phyloP scores from a whole-genome alignment of 2,797 vertebrate species.

The Sarcophilus harrisii region DNA sequence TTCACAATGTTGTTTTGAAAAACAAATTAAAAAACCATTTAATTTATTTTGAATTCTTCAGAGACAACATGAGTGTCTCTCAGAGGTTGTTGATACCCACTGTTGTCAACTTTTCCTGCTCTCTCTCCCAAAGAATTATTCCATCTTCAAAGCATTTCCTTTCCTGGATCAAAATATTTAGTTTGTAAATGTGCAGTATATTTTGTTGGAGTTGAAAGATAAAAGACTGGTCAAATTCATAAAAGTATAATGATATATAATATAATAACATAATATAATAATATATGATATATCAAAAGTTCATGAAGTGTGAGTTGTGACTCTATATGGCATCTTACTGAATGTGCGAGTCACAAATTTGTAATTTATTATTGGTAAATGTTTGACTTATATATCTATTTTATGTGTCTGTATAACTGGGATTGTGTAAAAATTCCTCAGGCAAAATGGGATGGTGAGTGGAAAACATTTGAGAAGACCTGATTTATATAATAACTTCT shows the following conservation, averaged over 20 bases:
- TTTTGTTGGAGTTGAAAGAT: not conserved
- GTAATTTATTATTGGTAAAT: no score
- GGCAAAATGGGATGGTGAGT: no score
- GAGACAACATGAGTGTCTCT: not conserved
- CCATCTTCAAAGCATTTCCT: not conserved
- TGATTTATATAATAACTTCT: no score
- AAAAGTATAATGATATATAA: not conserved
- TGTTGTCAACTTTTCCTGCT: not conserved
- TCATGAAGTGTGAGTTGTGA: no score
- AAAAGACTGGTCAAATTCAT: not conserved
- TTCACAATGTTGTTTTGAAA: not conserved
- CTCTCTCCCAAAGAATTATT: not conserved
- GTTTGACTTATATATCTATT: no score
- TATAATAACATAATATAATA: no score
- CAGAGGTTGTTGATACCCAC: not conserved
- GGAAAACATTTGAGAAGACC: no score
- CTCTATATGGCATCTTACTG: no score
- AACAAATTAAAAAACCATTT: not conserved
- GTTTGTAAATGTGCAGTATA: not conserved
- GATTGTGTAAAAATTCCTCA: no score
- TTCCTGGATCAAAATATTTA: not conserved
- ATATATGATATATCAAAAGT: not conserved
- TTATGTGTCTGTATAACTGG: no score
- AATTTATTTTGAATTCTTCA: not conserved
- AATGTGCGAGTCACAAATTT: no score